Evolutionary conservation across 2,888 invertebrate species (phyloP).

Genomic region (Melitaea athalia): DNA sequence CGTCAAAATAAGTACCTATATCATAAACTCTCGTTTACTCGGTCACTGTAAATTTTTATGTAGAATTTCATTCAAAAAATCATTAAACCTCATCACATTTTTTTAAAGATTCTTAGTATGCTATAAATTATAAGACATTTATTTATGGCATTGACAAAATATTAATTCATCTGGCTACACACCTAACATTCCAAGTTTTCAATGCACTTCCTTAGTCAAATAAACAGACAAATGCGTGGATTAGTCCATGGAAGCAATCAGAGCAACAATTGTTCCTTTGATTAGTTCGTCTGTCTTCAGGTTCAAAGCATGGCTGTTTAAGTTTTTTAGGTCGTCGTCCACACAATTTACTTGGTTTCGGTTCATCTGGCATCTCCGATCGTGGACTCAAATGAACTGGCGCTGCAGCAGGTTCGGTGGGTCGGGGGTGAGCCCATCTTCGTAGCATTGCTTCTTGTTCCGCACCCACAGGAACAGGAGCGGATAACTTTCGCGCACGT

Average conservation of each 20-base stretch:
- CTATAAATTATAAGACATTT: not conserved
- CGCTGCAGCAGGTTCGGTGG: slow-evolving; percentile 66
- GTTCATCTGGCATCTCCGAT: slow-evolving; percentile 65
- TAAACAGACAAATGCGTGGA: slow-evolving; percentile 78
- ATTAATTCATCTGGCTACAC: not conserved
- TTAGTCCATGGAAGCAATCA: slow-evolving; percentile 75
- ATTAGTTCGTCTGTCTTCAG: slow-evolving; percentile 57
- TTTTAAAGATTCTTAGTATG: not conserved
- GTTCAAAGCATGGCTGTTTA: slow-evolving; percentile 69
- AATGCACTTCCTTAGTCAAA: slow-evolving; percentile 68
- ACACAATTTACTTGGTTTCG: slow-evolving; percentile 64
- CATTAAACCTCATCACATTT: slow-evolving; percentile 1
- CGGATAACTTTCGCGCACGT: slow-evolving; percentile 67
- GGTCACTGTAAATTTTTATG: not conserved
- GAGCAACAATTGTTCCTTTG: slow-evolving; percentile 73
- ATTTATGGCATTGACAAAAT: not conserved
- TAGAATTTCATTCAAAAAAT: not conserved
- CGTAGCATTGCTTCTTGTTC: slow-evolving; percentile 73
- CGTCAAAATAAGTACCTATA: not conserved
- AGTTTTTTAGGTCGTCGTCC: slow-evolving; percentile 65
- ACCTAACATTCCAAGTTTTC: not conserved
- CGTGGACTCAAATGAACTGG: slow-evolving; percentile 73
- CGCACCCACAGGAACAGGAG: slow-evolving; percentile 73
- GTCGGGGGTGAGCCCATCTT: slow-evolving; percentile 72
- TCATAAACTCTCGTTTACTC: not conserved